Base-by-base conservation (phyloP, 2,888 invertebrate genomes). In the Lithophane leautieri region DNA sequence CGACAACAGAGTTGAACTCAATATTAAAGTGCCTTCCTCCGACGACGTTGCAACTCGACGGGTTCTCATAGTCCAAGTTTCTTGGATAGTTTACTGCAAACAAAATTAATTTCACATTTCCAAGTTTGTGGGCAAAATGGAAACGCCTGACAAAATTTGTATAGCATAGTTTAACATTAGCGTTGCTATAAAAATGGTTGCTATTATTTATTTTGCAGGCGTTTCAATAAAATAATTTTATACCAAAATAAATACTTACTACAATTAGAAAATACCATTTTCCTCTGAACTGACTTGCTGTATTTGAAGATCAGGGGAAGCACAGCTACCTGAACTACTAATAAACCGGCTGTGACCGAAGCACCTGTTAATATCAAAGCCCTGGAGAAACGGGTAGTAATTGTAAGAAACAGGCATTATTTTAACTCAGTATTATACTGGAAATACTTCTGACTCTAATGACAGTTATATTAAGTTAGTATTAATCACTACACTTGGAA, bases 241-340 rank as follows among this genome's bases (percentile, higher is more conserved):
- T 14, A 2, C 14, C 2, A 14, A 2, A 11, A 8, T 28, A 44
- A 61, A 73, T 88, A 97, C 97, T 97, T 95, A 98, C 98, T 97
- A 91, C 98, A 98, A 88, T 98, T 98, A 69, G 98, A 96, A 90
- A 98, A 98, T 0, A 98, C 97, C 87, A 98, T 97, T 87, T 97
- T 97, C 87, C 97, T 97, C 91, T 98, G 98, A 60, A 98, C 94
- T 4, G 97, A 94, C 88, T 97, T 97, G 72, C 97, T 98, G 91
- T 97, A 98, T 87, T 97, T 97, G 92, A 98, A 98, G 77, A 98
- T 91, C 7, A 98, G 90, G 1, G 98, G 98, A 52, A 98, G 90
- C 65, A 98, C 92, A 50, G 98, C 97, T 89, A 98, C 97, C 82
- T 98, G 92, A 40, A 98, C 84, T 66, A 97, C 90, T 65, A 97